These are phyloP conservation scores for Dryococelus australis DNA, from an alignment of 2,888 invertebrate species.

Conservation along the genomic window DNA sequence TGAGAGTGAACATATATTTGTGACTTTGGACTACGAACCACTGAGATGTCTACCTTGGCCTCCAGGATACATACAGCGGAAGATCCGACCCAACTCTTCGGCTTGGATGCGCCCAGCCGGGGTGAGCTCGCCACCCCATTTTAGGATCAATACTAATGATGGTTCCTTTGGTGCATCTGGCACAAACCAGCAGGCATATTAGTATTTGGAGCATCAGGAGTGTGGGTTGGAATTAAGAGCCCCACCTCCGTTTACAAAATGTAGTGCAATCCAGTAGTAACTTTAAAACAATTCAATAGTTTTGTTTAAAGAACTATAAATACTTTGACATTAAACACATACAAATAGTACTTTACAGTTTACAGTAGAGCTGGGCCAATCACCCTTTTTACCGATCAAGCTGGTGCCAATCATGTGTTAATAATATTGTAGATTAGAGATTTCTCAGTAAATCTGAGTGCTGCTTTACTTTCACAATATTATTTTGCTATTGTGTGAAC, in stretches of 20 bases:
- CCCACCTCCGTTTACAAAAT: too few species aligned
- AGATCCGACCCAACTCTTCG: conserved; percentile 96
- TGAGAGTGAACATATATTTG: neutral
- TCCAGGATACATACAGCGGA: conserved; percentile 99
- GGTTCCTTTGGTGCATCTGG: conserved; percentile 88
- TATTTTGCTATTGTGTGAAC: too few species aligned
- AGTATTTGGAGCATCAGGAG: neutral
- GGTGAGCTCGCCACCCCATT: conserved; percentile 99
- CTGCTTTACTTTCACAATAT: too few species aligned
- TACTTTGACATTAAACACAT: too few species aligned
- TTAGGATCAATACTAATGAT: conserved; percentile 93
- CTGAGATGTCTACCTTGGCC: conserved; percentile 89
- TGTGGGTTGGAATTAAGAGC: too few species aligned
- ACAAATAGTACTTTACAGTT: too few species aligned
- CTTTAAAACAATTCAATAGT: neutral
- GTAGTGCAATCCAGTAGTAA: neutral
- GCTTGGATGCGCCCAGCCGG: conserved; percentile 98
- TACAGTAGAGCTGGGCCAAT: too few species aligned
- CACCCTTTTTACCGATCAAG: too few species aligned
- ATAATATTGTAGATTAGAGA: too few species aligned
- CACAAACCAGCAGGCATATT: conserved; percentile 33
- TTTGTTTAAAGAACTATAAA: too few species aligned
- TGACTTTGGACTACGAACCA: conserved; percentile 63
- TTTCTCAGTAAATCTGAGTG: too few species aligned
- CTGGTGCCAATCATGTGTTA: too few species aligned